phyloP scores from a whole-genome alignment of 2,113 vertebrate species.

The Varanus komodoensis region DNA sequence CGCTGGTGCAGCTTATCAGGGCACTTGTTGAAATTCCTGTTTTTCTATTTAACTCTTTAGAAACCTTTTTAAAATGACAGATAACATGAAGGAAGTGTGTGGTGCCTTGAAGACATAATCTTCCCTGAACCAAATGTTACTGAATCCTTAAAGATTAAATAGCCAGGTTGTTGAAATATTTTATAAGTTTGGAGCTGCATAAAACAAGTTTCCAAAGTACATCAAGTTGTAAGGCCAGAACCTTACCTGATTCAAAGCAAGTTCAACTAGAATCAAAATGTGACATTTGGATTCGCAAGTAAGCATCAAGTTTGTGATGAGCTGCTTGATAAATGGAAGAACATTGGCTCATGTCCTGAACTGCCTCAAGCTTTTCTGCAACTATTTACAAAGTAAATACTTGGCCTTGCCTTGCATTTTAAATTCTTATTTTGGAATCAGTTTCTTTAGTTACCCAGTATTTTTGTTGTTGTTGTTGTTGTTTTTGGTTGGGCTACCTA shows the following conservation, averaged over 20 bases:
- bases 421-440: conserved; percentile 16
- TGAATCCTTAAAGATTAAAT: not conserved
- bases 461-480: not conserved
- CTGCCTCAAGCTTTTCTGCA: not conserved
- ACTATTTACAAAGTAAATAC: not conserved
- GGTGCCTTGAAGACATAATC: not conserved
- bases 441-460: conserved; percentile 25
- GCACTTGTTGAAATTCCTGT: too few species aligned
- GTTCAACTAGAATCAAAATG: not conserved
- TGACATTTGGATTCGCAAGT: not conserved
- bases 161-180: not conserved
- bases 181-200: not conserved
- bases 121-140: not conserved
- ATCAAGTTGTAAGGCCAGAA: not conserved
- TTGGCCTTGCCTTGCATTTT: not conserved
- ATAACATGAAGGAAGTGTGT: not conserved
- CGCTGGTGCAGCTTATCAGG: not conserved
- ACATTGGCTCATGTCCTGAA: not conserved
- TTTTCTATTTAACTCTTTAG: too few species aligned
- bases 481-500: not conserved
- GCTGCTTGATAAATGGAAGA: not conserved
- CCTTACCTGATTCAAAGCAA: not conserved
- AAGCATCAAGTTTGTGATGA: not conserved
- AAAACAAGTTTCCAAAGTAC: conserved; percentile 39
- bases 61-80: too few species aligned